Conservation (phyloP, 2,113 vertebrate genomes). For the Xyrauchen texanus region DNA sequence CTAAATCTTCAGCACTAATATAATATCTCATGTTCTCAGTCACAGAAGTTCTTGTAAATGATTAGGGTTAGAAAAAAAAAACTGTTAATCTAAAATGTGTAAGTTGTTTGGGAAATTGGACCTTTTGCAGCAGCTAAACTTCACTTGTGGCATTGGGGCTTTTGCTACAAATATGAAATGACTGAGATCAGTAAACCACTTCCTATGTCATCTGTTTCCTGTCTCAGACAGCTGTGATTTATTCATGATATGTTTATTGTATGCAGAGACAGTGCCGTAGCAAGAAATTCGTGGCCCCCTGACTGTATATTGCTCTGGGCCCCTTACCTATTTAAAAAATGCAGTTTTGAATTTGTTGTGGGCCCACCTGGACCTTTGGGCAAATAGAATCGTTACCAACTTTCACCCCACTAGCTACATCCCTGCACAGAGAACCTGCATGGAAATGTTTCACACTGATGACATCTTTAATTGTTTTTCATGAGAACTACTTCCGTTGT, state of each 20-base stretch:
- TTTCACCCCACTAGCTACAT: neutral
- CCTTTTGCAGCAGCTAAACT: neutral
- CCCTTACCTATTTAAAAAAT: no score
- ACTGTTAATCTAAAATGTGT: neutral
- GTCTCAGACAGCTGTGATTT: slow-evolving; percentile 56
- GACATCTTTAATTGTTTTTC: no score
- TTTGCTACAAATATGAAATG: slow-evolving; percentile 22
- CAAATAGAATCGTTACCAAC: no score
- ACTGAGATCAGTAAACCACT: slow-evolving; percentile 53
- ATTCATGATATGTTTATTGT: slow-evolving; percentile 16
- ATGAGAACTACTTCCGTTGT: no score
- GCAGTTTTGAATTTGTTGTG: no score
- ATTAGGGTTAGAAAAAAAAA: slow-evolving; percentile 5
- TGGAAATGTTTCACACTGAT: no score
- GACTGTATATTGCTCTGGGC: no score
- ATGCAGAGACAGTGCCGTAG: no score
- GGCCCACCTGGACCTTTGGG: no score
- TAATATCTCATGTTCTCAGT: neutral
- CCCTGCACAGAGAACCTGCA: no score
- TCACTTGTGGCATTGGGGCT: slow-evolving; percentile 36
- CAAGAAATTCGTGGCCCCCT: no score
- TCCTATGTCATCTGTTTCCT: slow-evolving; percentile 52
- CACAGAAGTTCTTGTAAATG: neutral
- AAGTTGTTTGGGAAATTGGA: neutral
- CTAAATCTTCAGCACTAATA: neutral